Evolutionary conservation across 2,888 invertebrate genomes (phyloP).

Genomic region (Cylindroiulus punctatus): DNA sequence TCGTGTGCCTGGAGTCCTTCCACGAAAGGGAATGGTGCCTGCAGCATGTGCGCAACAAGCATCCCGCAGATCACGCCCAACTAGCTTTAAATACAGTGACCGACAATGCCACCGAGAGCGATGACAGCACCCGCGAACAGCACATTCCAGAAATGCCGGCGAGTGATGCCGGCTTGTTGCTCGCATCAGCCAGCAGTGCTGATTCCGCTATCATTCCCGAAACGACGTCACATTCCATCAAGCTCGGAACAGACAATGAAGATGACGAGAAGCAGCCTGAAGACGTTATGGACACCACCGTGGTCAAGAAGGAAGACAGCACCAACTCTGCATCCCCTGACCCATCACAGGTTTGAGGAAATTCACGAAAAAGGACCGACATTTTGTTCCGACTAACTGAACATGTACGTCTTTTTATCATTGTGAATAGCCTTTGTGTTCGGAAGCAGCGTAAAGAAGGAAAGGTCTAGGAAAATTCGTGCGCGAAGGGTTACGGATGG

Average conservation of each 20-base stretch:
- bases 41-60: constrained; percentile 43
- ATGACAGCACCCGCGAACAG: background rate
- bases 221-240: background rate
- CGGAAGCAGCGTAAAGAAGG: background rate
- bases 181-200: background rate
- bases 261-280: background rate
- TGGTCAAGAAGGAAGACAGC: background rate
- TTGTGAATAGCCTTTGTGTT: background rate
- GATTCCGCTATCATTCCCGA: background rate
- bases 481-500: background rate
- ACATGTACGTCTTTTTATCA: background rate
- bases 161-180: background rate
- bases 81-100: background rate
- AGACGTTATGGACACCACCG: background rate
- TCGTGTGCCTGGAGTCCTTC: constrained; percentile 48
- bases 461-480: background rate
- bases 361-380: background rate
- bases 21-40: constrained; percentile 36
- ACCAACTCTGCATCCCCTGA: background rate
- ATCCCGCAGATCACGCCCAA: constrained; percentile 52
- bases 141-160: background rate
- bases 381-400: background rate
- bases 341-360: background rate
- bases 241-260: background rate
- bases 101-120: constrained; percentile 19